Percentiles rank a stretch among this genome's conserved stretches.
phyloP scores from a whole-genome alignment of 2,113 vertebrate genomes.

The Sturnus vulgaris region DNA sequence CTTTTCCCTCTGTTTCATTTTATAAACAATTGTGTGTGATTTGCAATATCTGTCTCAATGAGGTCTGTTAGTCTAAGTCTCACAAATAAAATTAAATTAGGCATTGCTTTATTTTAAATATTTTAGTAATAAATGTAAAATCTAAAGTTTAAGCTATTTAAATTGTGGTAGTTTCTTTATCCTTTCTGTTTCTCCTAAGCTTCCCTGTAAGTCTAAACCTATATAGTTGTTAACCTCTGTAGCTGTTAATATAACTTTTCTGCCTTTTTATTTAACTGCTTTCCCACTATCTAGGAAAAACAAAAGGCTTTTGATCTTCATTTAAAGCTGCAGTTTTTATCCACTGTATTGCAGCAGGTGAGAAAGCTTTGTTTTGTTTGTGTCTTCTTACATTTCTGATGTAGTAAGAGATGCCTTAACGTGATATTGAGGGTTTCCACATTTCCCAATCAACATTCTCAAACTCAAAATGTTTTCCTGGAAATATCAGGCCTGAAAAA shows the following conservation, averaged over 20 bases:
- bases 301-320: constrained; percentile 75
- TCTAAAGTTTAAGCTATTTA: not conserved
- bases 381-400: not conserved
- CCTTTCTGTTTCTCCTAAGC: not conserved
- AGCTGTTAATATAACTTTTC: constrained; percentile 50
- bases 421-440: constrained; percentile 42
- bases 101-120: not conserved
- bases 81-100: not conserved
- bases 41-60: not conserved
- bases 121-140: not conserved
- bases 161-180: not conserved
- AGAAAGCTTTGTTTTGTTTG: constrained; percentile 61
- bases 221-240: not conserved
- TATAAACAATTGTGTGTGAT: not conserved
- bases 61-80: not conserved
- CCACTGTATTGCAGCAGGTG: constrained; percentile 82
- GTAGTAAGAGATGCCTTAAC: not conserved
- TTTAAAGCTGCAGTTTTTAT: constrained; percentile 81
- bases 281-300: constrained; percentile 66
- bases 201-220: constrained; percentile 7
- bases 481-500: not conserved
- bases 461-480: not conserved
- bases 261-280: constrained; percentile 63
- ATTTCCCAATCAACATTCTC: not conserved
- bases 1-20: not conserved